Conservation (phyloP, 2,888 invertebrate genomes). For the Plebejus melissa region DNA sequence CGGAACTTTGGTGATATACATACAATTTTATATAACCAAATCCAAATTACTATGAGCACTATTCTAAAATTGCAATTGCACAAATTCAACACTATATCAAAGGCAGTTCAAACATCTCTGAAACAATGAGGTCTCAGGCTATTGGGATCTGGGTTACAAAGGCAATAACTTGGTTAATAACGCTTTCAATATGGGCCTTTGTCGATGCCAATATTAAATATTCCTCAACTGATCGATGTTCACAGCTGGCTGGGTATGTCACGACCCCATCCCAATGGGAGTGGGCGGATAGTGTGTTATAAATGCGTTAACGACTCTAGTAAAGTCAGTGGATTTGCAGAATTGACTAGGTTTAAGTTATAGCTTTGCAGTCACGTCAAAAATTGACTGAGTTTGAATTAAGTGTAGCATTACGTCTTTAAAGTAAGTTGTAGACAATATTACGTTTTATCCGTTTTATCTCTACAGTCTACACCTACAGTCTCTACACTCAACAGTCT, state of each 20-base stretch:
- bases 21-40: neutral
- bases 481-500: too few relatives aligned
- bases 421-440: too few relatives aligned
- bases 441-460: too few relatives aligned
- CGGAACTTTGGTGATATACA: neutral
- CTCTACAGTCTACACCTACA: too few relatives aligned
- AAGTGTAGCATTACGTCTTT: too few relatives aligned
- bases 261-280: neutral
- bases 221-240: slow-evolving; percentile 19
- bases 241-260: slow-evolving; percentile 4
- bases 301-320: neutral
- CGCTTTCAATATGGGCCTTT: slow-evolving; percentile 17
- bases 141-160: neutral
- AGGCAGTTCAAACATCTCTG: neutral
- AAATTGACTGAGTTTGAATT: too few relatives aligned
- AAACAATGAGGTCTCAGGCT: slow-evolving; percentile 2
- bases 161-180: slow-evolving; percentile 16
- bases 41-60: neutral
- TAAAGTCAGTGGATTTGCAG: neutral
- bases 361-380: neutral
- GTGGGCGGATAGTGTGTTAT: neutral
- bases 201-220: slow-evolving; percentile 23
- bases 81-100: neutral
- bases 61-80: neutral
- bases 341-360: too few relatives aligned